Evolutionary conservation across 2,888 invertebrate genomes (phyloP).

Genomic region (Bembecia ichneumoniformis): DNA sequence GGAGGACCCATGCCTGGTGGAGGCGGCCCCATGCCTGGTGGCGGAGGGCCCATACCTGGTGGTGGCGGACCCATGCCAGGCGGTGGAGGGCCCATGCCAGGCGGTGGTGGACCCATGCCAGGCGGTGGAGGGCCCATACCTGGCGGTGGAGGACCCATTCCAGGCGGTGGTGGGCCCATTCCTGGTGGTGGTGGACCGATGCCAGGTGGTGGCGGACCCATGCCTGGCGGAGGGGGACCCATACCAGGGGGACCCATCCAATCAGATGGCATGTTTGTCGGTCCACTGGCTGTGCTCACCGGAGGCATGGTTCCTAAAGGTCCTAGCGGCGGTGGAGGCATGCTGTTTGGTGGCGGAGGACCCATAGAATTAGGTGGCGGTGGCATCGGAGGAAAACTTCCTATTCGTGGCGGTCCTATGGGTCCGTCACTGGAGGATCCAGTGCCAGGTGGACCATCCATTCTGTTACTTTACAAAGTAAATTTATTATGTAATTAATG

Average conservation of each 20-base stretch:
- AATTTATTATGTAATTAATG: conserved; percentile 7
- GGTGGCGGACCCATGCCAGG: conserved; percentile 24
- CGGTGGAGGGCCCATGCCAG: conserved; percentile 39
- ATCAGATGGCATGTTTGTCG: conserved; percentile 18
- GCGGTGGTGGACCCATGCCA: conserved; percentile 34
- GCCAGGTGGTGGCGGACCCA: conserved; percentile 14
- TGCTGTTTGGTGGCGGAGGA: conserved; percentile 43
- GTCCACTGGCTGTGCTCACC: conserved; percentile 38
- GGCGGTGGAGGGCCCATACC: conserved; percentile 47
- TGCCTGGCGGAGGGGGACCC: conserved; percentile 2
- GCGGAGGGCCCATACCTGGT: conserved; percentile 17
- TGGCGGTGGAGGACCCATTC: conserved; percentile 35
- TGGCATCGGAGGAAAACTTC: conserved; percentile 7
- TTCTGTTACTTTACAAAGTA: conserved; percentile 13
- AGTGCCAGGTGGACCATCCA: conserved; percentile 61
- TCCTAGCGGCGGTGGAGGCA: conserved; percentile 34
- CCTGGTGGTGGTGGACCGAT: conserved; percentile 36
- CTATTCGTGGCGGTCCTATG: conserved; percentile 13
- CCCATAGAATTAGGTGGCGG: conserved; percentile 12
- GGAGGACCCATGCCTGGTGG: conserved; percentile 33
- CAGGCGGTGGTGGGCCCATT: conserved; percentile 35
- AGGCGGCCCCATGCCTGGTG: conserved; percentile 16
- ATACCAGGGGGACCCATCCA: conserved; percentile 17
- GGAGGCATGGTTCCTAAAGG: conserved; percentile 37
- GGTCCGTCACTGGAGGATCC: conserved; percentile 39